phyloP scores from a whole-genome alignment of 1,140 invertebrate genomes.

The Neotoxoptera formosana region DNA sequence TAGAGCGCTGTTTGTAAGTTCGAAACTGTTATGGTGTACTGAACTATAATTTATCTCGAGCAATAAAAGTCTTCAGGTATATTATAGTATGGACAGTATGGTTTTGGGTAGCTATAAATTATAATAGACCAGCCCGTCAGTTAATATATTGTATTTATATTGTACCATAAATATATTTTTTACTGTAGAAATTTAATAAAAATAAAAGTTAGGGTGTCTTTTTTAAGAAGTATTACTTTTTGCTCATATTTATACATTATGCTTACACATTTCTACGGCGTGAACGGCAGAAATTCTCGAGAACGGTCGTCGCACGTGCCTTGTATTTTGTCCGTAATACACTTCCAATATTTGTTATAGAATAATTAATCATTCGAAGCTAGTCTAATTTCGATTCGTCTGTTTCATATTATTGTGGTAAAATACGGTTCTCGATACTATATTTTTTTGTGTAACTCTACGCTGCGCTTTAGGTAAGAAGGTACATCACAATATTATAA shows the following conservation, averaged over 20 bases:
- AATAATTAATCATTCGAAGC: background rate
- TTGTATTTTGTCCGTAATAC: background rate
- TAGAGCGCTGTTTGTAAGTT: background rate
- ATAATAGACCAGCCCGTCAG: background rate
- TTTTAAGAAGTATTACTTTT: background rate
- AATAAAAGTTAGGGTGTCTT: background rate
- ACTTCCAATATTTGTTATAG: background rate
- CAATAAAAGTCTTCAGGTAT: background rate
- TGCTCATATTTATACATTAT: no score
- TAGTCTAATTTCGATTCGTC: background rate
- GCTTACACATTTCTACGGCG: background rate
- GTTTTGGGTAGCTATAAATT: background rate
- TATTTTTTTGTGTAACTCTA: background rate
- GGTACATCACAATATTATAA: background rate
- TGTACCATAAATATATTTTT: background rate
- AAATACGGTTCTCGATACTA: background rate
- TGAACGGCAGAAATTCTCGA: background rate
- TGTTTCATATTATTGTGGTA: background rate
- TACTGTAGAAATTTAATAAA: background rate
- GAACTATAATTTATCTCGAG: background rate
- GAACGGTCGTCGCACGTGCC: background rate
- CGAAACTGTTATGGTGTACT: background rate
- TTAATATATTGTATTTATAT: background rate
- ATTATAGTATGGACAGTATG: no score
- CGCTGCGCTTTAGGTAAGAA: no score